A percentile compares a stretch with the other conserved stretches of the same genome.
phyloP scores from a whole-genome alignment of 2,113 vertebrate genomes.

The Podarcis muralis region DNA sequence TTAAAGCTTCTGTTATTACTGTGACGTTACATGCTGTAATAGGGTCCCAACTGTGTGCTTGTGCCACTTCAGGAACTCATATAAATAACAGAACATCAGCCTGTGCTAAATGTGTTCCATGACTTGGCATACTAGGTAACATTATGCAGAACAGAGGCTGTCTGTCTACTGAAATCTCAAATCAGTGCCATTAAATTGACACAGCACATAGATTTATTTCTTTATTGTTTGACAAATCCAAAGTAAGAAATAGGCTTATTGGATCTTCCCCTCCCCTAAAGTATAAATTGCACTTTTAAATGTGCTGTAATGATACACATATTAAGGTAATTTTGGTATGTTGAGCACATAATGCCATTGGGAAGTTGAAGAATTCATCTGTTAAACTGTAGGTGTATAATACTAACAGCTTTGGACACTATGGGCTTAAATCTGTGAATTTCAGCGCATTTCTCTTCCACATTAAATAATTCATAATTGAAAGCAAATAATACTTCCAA shows the following conservation, averaged over 20 bases:
- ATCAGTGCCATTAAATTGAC: background rate
- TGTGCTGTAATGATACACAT: background rate
- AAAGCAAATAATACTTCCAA: background rate
- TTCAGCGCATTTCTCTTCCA: background rate
- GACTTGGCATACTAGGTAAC: background rate
- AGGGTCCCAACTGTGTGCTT: conserved; percentile 56
- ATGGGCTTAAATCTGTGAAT: rapidly evolving
- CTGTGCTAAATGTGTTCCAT: conserved; percentile 41
- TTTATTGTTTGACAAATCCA: background rate
- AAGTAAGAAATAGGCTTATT: background rate
- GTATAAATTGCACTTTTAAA: background rate
- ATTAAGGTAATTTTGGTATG: background rate
- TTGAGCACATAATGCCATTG: background rate
- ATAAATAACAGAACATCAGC: conserved; percentile 44
- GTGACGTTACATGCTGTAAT: conserved; percentile 56
- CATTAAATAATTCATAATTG: background rate
- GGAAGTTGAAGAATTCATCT: conserved; percentile 29
- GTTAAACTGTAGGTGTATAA: conserved; percentile 9
- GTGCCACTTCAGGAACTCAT: conserved; percentile 52
- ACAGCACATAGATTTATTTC: background rate
- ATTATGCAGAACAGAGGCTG: conserved; percentile 14
- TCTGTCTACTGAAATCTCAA: background rate
- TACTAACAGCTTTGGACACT: background rate
- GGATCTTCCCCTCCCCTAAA: background rate
- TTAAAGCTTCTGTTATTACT: conserved; percentile 72